Percentiles rank a stretch among this genome's conserved stretches.
These are phyloP conservation scores for Plecturocebus donacophilus DNA, from an alignment of 2,113 vertebrate species.

Conservation along the genomic window DNA sequence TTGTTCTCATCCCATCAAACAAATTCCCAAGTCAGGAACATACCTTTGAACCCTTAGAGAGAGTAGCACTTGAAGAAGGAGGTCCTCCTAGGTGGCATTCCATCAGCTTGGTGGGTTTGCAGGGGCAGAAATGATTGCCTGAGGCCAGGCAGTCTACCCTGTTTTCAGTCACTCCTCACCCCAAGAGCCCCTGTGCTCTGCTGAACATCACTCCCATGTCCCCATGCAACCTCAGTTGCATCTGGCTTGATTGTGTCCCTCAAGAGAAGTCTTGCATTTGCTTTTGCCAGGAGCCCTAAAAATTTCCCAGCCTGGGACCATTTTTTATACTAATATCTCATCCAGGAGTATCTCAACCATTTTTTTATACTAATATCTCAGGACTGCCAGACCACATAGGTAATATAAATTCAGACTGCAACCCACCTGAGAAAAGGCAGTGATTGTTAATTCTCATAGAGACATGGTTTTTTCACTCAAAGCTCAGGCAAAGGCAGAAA, in stretches of 20 bases:
- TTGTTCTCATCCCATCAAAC: neutral
- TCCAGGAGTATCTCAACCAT: neutral
- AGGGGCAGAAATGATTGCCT: neutral
- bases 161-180: neutral
- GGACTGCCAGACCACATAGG: neutral
- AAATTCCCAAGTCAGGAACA: neutral
- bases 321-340: conserved; percentile 4
- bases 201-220: neutral
- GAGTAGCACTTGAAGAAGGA: neutral
- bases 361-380: neutral
- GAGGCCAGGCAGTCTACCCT: neutral
- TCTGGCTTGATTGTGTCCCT: neutral
- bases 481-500: neutral
- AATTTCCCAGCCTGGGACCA: neutral
- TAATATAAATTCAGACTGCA: conserved; percentile 24
- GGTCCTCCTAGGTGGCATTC: neutral
- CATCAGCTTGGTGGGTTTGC: neutral
- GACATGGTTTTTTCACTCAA: neutral
- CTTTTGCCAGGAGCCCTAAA: neutral
- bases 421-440: neutral
- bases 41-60: conserved; percentile 4
- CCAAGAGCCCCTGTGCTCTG: neutral
- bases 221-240: neutral
- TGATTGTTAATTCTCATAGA: neutral
- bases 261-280: neutral